Percentiles rank a stretch among this genome's conserved stretches.
Conservation (phyloP, 2,888 invertebrate species). For the Dichetophora obliterata region DNA sequence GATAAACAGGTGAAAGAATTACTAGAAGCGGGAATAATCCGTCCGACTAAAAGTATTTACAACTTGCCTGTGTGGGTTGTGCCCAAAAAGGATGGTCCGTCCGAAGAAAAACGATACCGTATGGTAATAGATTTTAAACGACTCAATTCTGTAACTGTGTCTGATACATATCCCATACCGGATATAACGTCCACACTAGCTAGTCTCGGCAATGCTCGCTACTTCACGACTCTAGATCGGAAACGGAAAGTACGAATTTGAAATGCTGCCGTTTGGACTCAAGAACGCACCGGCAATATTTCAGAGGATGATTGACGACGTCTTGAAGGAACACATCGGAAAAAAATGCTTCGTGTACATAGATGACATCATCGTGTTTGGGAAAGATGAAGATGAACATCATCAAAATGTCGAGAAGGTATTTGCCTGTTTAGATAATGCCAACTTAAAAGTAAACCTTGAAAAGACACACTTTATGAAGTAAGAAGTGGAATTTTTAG, state of each 20-base stretch:
- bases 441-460: slow-evolving; percentile 28
- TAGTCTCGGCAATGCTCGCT: slow-evolving; percentile 48
- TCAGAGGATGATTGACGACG: slow-evolving; percentile 41
- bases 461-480: slow-evolving; percentile 39
- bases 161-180: slow-evolving; percentile 48
- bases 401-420: slow-evolving; percentile 27
- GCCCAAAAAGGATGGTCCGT: slow-evolving; percentile 48
- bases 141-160: slow-evolving; percentile 47
- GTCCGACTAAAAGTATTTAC: slow-evolving; percentile 54
- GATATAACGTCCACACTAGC: slow-evolving; percentile 47
- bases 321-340: slow-evolving; percentile 24
- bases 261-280: slow-evolving; percentile 20
- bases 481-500: slow-evolving; percentile 40
- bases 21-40: slow-evolving; percentile 55
- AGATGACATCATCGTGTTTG: slow-evolving; percentile 24
- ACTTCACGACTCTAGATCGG: slow-evolving; percentile 48
- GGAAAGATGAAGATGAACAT: slow-evolving; percentile 31
- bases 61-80: slow-evolving; percentile 54
- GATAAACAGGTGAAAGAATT: slow-evolving; percentile 58
- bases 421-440: slow-evolving; percentile 23
- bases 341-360: slow-evolving; percentile 30
- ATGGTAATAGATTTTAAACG: slow-evolving; percentile 50
- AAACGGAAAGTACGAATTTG: slow-evolving; percentile 41
- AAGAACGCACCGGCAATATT: slow-evolving; percentile 43
- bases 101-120: slow-evolving; percentile 47